Base-by-base conservation (phyloP, 2,797 vertebrate genomes). In the Gorsachius magnificus region DNA sequence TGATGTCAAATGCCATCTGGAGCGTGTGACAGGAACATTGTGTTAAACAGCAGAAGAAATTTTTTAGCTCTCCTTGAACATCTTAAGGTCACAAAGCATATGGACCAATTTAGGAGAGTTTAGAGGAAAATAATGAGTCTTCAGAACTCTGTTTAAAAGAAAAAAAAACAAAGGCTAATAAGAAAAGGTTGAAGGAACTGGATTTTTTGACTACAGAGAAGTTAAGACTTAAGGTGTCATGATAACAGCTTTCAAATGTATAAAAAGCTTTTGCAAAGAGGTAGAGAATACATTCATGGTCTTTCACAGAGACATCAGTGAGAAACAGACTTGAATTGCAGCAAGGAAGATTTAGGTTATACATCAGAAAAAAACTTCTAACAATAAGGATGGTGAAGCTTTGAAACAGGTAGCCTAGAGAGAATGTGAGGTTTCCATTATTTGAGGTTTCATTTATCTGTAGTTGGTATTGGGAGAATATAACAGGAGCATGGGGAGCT, bases 1-100 rank as follows among this genome's bases (percentile, higher is more conserved):
- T 65, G 63, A 70, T 83, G 70, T 89, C 72, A 96, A 66, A 93
- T 24, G 68, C 87, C 75, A 89, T 94, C 81, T 95, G 87, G 74
- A 87, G 11, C 36, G 19, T 72, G 33, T 89, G 83, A 69, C 41
- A 79, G 53, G 50, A 89, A 76, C 51, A 53, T 33, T 82, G 58
- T 87, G 63, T 93, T 94, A 72, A 84, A 66, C 41, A 81, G 11
- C 54, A 66, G 74, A 66, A 93, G 22, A 45, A 92, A 74, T 84
- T 94, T 31, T 83, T 82, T 69, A 65, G 63, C n/a, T 6, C 29
- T 56, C 5, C 43, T 79, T 90, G 12, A 83, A 48, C 26, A 3
- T 95, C 24, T 19, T 84, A 64, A 76, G 83, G 86, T 95, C 78
- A 90, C 64, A 96, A 93, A 89, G 48, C 31, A 71, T 85, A 38